A percentile compares a stretch with the other conserved stretches of the same genome.
phyloP scores from a whole-genome alignment of 2,888 invertebrate species.

The Megalurothrips usitatus region DNA sequence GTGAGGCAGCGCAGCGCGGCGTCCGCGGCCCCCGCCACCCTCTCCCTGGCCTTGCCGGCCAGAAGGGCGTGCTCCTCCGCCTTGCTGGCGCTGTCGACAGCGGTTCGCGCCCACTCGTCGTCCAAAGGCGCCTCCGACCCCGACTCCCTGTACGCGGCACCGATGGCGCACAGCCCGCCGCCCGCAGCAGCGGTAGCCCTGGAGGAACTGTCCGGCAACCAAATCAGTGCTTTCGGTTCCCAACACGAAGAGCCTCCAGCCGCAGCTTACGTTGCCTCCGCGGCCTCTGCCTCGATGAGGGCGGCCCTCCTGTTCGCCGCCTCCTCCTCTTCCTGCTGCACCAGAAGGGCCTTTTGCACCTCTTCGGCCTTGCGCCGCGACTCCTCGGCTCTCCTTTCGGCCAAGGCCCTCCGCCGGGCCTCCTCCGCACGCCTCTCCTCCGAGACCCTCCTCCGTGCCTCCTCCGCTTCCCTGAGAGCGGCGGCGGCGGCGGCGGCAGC shows the following conservation, averaged over 20 bases:
- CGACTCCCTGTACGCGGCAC: neutral
- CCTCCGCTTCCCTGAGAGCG: neutral
- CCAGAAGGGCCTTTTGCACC: neutral
- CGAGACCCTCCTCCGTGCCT: neutral
- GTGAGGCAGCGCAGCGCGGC: neutral
- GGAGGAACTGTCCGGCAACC: neutral
- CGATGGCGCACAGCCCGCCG: neutral
- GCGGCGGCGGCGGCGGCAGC: too few relatives aligned
- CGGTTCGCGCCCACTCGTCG: neutral
- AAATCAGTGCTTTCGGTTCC: too few relatives aligned
- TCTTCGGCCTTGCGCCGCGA: neutral
- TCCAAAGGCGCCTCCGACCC: neutral
- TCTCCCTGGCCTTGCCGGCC: neutral
- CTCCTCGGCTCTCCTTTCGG: neutral
- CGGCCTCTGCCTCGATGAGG: neutral
- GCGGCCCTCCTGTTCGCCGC: neutral
- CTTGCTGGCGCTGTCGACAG: neutral
- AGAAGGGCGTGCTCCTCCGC: neutral
- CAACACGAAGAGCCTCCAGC: neutral
- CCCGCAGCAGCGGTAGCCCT: neutral
- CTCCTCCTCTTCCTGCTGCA: neutral
- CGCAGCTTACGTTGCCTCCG: neutral
- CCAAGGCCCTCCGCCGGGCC: neutral
- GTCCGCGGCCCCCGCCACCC: neutral
- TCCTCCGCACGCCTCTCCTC: neutral